Base-by-base conservation (phyloP, 1,140 invertebrate genomes). In the Bombyx mori region DNA sequence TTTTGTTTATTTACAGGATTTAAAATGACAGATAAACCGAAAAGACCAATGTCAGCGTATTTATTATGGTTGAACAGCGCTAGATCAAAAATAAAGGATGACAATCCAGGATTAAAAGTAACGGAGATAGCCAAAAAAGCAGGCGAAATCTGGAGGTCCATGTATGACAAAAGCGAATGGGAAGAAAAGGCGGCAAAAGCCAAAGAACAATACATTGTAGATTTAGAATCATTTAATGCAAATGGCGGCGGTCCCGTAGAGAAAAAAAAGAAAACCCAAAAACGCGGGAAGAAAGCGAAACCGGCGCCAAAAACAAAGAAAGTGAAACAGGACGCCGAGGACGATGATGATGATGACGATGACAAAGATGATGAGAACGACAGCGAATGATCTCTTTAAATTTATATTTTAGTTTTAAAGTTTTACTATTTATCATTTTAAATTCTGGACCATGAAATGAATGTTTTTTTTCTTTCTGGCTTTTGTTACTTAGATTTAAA, bases 51-150 rank as follows among this genome's bases (percentile, higher is more conserved):
- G 52, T 93, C 94, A 1, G 97, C 96, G 0, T 99, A 95, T 73
- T 95, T 99, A 91, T 61, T 98, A 9, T 99, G 95, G 94, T 88
- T 98, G 10, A 97, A 95, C 75, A 94, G 93, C 52, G 91, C 89
- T 12, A 89, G 97, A 18, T 94, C 96, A 42, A 88, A 92, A 68
- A 96, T 99, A 35, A 98, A 98, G 78, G 85, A 90, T 51, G 94
- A 97, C 7, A 92, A 96, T 89, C 96, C 96, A 1, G 94, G 94
- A 18, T 92, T 98, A 26, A 91, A 92, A 53, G 90, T 98, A 1
- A 96, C 95, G 5, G 97, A 98, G 70, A 90, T 99, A 42, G 92
- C 95, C 0, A 98, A 97, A 78, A 97, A 96, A 77, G 97, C 91
- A 59, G 97, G 97, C n/a, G 96, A 98, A 86, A 89, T 97, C 85